Conservation (phyloP, 92 coral and sea anemone species). For the Zoanthus sociatus region DNA sequence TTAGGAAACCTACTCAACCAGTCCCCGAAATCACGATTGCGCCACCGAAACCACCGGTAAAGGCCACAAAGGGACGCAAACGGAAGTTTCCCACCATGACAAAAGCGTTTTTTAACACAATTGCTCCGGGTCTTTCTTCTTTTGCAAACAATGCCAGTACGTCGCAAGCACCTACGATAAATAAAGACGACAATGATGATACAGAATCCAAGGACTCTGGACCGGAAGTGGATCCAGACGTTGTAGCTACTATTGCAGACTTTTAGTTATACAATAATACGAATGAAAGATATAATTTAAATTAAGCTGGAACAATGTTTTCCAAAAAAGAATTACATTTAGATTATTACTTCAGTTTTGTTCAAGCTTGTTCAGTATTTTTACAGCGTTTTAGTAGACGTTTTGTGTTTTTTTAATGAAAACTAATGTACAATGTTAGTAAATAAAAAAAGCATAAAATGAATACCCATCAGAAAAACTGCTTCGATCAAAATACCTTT, state of each 20-base stretch:
- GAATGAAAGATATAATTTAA: neutral
- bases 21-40: conserved; percentile 38
- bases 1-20: neutral
- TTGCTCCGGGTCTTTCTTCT: conserved; percentile 80
- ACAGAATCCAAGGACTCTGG: conserved; percentile 19
- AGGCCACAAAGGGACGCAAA: conserved; percentile 35
- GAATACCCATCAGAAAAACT: too few relatives aligned
- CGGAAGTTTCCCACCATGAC: conserved; percentile 57
- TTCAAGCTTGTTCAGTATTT: too few relatives aligned
- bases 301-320: neutral
- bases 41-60: conserved; percentile 40
- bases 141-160: conserved; percentile 57
- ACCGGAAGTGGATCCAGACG: conserved; percentile 75
- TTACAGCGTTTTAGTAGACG: too few relatives aligned
- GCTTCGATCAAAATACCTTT: too few relatives aligned
- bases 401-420: too few relatives aligned
- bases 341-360: too few relatives aligned
- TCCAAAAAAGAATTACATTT: neutral
- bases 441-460: too few relatives aligned
- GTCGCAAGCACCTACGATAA: conserved; percentile 10
- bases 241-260: conserved; percentile 79
- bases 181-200: conserved; percentile 25
- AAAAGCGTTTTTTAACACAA: conserved; percentile 79
- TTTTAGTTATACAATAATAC: conserved; percentile 38
- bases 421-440: too few relatives aligned